Evolutionary conservation across 2,888 invertebrate genomes (phyloP).

Genomic region (Strigamia crassipes): DNA sequence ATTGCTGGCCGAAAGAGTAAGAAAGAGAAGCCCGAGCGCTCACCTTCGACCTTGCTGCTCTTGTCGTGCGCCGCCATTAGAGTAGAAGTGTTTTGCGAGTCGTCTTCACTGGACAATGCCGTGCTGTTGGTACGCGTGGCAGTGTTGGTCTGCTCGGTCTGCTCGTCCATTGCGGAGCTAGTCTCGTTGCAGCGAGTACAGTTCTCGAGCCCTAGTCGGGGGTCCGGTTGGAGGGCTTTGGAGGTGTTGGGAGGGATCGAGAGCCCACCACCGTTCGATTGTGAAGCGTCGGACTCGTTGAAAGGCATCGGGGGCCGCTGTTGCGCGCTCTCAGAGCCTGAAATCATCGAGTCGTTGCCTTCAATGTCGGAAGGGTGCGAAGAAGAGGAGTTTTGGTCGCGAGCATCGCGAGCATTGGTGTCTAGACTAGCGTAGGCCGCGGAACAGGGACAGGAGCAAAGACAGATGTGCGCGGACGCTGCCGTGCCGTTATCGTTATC

Average conservation of each 20-base stretch:
- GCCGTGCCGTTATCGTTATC: constrained; percentile 28
- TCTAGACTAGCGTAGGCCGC: constrained; percentile 1
- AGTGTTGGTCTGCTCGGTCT: constrained; percentile 9
- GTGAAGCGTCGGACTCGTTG: background rate
- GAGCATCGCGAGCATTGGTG: background rate
- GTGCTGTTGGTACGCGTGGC: constrained; percentile 15
- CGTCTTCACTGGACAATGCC: background rate
- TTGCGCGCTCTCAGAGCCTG: constrained; percentile 64
- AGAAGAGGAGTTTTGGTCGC: background rate
- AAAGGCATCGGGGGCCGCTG: background rate
- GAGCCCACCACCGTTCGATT: background rate
- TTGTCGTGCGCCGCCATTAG: background rate
- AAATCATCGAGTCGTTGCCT: constrained; percentile 84
- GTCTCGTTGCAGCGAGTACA: background rate
- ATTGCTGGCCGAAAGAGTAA: background rate
- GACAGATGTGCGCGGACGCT: constrained; percentile 42
- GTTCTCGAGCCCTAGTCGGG: background rate
- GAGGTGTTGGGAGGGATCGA: constrained; percentile 13
- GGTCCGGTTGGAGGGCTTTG: background rate
- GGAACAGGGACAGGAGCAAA: constrained; percentile 48
- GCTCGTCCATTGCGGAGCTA: background rate
- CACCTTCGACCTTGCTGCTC: constrained; percentile 37
- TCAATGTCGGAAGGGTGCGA: constrained; percentile 76
- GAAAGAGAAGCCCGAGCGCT: constrained; percentile 34
- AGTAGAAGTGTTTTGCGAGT: background rate